phyloP scores from a whole-genome alignment of 2,888 invertebrate species.

The Synanthedon myopaeformis region DNA sequence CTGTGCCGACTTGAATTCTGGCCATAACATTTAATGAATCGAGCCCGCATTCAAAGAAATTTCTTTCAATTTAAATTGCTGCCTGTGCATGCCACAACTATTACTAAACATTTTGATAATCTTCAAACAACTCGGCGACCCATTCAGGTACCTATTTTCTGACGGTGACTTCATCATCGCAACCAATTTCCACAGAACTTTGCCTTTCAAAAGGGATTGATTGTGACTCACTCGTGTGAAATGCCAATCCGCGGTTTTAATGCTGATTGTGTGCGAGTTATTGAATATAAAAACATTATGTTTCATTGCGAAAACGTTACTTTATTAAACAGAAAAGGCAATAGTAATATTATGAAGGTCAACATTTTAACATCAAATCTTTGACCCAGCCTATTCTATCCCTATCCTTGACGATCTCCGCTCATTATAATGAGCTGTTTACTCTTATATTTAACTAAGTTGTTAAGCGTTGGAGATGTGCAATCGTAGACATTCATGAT shows the following conservation, averaged over 20 bases:
- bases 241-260: conserved; percentile 30
- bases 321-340: conserved; percentile 12
- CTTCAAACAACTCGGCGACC: conserved; percentile 1
- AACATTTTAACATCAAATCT: conserved; percentile 22
- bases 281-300: not conserved
- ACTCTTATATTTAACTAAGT: conserved; percentile 22
- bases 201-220: conserved; percentile 55
- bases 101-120: too few relatives aligned
- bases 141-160: conserved; percentile 16
- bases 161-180: conserved; percentile 53
- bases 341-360: too few relatives aligned
- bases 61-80: too few relatives aligned
- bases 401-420: conserved; percentile 27
- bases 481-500: conserved; percentile 5
- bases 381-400: conserved; percentile 22
- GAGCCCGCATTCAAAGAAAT: conserved; percentile 15
- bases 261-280: conserved; percentile 11
- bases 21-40: conserved; percentile 41
- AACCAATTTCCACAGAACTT: conserved; percentile 45
- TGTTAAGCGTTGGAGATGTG: not conserved
- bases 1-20: conserved; percentile 54
- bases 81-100: conserved; percentile 2
- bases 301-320: not conserved
- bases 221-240: conserved; percentile 33
- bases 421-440: conserved; percentile 13